Evolutionary conservation across 2,888 invertebrate genomes (phyloP), one percentile per base, ranked within the genome.

Genomic region (Nephrocerus scutellatus): DNA sequence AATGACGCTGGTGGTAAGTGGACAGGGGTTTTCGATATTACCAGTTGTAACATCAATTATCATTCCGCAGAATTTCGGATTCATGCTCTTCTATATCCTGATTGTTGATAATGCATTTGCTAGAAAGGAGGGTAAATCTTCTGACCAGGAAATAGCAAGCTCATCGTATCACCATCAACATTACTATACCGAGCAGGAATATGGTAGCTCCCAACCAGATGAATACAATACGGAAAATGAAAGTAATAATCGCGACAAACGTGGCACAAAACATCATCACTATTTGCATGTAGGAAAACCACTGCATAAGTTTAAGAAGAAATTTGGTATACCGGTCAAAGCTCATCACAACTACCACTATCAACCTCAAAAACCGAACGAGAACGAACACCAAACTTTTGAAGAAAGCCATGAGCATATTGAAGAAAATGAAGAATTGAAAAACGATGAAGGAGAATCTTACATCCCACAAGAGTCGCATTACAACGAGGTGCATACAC

Each of bases 391-490:
- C 7, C 59, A 56, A 25, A 64, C 63, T 0, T 66, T 50, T 36
- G 61, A 64, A 35, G 63, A 66, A 41, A 56, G 55, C 3, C 64
- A 66, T 32, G 65, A 68, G n/a, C 63, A 63, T 40, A 42, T 66
- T 7, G 50, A 56, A 18, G 52, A 51, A 21, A 47, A 40, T 30
- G 42, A 34, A 7, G 41, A 42, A 40, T 13, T 40, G 41, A 10
- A 42, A 41, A 29, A 26, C 20, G 23, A 30, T 10, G 13, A 25
- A 25, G 19, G 22, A 43, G 10, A 28, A 26, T 1, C 19, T 5
- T 36, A 46, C 8, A 14, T 35, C 3, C 29, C 43, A 2, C 48
- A 39, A 19, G 44, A 45, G 23, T 35, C 42, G 26, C 29, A 33
- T 15, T 25, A 42, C 14, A 38, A 45, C 2, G 41, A 50, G 21